A percentile compares a stretch with the other conserved stretches of the same genome.
These are phyloP conservation scores for Aphelinus certus DNA, from an alignment of 1,140 invertebrate species.

Conservation along the genomic window DNA sequence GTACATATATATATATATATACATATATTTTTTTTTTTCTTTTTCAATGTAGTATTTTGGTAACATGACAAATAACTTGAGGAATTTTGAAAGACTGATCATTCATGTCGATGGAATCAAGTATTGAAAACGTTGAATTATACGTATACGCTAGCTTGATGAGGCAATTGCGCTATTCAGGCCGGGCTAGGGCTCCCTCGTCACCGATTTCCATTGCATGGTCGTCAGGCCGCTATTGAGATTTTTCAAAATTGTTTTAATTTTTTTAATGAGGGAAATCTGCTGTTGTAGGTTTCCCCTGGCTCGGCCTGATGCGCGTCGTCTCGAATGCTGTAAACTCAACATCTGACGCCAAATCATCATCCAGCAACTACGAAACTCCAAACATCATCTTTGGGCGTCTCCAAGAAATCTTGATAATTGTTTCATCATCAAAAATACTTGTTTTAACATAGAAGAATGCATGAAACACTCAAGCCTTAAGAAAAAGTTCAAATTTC, in stretches of 20 bases:
- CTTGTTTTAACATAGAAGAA: slow-evolving; percentile 35
- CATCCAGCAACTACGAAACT: slow-evolving; percentile 17
- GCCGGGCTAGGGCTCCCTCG: slow-evolving; percentile 65
- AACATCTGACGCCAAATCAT: slow-evolving; percentile 50
- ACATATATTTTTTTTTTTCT: no score
- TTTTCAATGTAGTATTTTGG: no score
- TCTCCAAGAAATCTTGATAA: slow-evolving; percentile 58
- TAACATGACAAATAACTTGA: no score
- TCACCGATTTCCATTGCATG: slow-evolving; percentile 8
- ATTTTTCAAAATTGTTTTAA: background rate
- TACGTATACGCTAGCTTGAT: no score
- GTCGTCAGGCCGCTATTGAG: slow-evolving; percentile 6
- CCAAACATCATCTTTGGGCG: slow-evolving; percentile 14
- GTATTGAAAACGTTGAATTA: no score
- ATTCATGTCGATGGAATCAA: no score
- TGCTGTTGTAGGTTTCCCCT: slow-evolving; percentile 66
- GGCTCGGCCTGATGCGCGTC: slow-evolving; percentile 66
- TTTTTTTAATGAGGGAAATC: slow-evolving; percentile 33
- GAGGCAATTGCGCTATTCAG: slow-evolving; percentile 56
- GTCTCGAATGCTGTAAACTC: slow-evolving; percentile 59
- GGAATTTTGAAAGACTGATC: no score
- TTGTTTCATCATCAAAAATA: slow-evolving; percentile 48
- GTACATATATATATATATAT: background rate
- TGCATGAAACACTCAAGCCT: slow-evolving; percentile 13
- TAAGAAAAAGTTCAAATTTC: slow-evolving; percentile 32